Conservation (phyloP, 2,113 vertebrate genomes). For the Sclerurus mexicanus region DNA sequence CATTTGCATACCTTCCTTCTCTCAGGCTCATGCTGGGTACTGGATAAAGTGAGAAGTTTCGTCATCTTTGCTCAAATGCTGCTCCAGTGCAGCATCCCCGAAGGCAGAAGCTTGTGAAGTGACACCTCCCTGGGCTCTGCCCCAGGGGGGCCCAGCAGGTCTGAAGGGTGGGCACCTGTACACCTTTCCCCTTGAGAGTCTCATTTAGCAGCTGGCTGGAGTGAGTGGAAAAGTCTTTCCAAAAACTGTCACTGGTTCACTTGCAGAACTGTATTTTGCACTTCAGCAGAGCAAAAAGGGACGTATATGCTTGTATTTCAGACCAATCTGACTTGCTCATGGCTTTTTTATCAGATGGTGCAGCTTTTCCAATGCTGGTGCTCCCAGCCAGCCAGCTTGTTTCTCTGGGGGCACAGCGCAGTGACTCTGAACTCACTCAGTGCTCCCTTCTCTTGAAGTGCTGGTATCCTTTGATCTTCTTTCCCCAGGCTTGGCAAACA, state of each 20-base stretch:
- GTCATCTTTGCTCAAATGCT: not conserved
- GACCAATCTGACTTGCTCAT: not conserved
- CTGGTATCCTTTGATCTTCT: not conserved
- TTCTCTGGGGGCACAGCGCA: not conserved
- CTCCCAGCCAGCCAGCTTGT: not conserved
- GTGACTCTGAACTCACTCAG: not conserved
- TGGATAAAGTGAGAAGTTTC: not conserved
- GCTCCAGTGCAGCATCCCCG: not conserved
- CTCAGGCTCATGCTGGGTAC: not conserved
- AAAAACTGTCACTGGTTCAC: not conserved
- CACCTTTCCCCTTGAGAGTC: not conserved
- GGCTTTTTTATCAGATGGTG: not conserved
- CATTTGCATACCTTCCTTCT: not conserved
- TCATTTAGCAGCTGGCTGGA: not conserved
- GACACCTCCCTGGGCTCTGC: not conserved
- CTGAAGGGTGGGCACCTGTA: not conserved
- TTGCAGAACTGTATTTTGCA: not conserved
- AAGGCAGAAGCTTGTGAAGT: not conserved
- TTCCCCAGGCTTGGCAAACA: not conserved
- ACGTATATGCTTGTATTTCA: not conserved
- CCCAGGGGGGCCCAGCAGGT: fast-evolving
- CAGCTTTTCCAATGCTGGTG: not conserved
- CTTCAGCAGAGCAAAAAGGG: not conserved
- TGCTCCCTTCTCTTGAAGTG: not conserved
- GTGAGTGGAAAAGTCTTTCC: not conserved